phyloP scores from a whole-genome alignment of 1,140 invertebrate species.

The Papilio polyxenes region DNA sequence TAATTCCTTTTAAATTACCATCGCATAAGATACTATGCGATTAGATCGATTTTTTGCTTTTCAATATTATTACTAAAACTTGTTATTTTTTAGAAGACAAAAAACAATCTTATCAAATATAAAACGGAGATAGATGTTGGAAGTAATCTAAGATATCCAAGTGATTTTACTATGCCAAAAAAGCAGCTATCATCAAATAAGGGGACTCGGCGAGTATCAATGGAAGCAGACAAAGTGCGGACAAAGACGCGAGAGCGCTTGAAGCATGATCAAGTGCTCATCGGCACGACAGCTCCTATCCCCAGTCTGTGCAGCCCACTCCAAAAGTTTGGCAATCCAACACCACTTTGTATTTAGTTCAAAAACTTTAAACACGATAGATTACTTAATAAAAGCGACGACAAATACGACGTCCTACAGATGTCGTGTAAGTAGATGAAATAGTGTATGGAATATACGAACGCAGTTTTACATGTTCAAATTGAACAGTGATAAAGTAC shows the following conservation, averaged over 20 bases:
- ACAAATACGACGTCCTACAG: not conserved
- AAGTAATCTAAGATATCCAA: too few relatives aligned
- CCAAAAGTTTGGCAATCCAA: slow-evolving; percentile 15
- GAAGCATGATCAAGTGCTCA: slow-evolving; percentile 4
- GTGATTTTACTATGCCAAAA: not conserved
- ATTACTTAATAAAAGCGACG: not conserved
- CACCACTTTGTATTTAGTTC: not conserved
- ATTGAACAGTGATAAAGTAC: too few relatives aligned
- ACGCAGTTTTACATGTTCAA: too few relatives aligned
- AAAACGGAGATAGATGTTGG: too few relatives aligned
- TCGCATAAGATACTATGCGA: not conserved
- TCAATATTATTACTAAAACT: too few relatives aligned
- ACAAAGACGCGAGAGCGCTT: slow-evolving; percentile 6
- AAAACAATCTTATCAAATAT: too few relatives aligned
- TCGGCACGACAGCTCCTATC: not conserved
- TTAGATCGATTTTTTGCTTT: too few relatives aligned
- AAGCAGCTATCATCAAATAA: not conserved
- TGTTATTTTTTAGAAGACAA: too few relatives aligned
- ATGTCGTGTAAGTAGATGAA: not conserved
- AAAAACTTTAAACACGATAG: slow-evolving; percentile 4
- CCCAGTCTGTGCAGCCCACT: not conserved
- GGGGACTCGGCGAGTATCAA: not conserved
- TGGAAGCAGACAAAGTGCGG: slow-evolving; percentile 1
- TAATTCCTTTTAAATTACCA: not conserved
- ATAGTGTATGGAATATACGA: too few relatives aligned